Evolutionary conservation across 2,113 vertebrate genomes (phyloP), one percentile per base, ranked within the genome.

Genomic region (Sarotherodon lohbergeri): DNA sequence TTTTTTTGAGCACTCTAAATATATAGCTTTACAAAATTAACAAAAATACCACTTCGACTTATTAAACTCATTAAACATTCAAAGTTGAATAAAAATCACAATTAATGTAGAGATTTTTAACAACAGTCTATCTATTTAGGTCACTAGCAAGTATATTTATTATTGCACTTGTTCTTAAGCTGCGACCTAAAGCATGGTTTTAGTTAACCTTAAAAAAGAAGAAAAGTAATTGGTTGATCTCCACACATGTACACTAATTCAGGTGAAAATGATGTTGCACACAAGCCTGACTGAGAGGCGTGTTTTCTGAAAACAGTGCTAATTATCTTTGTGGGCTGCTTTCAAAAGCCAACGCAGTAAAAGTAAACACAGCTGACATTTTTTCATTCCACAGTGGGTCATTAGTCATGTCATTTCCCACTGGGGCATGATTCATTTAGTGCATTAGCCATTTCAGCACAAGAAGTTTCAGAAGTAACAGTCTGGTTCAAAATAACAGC

Each of bases 321-420:
- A 32, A 61, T 80, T 46, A 22, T 24, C 10, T 59, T 56, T 19
- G 7, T 39, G 13, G 22, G 76, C 41, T 29, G 12, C 55, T 56
- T 57, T 50, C 5, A 50, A 41, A 66, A 68, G 50, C 29, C 56
- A 36, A 57, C 14, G 7, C 52, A 54, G 29, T 80, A 24, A 55
- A 80, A 66, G 13, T 57, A 14, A 59, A 84, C 24, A 14, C 34
- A 71, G 16, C 34, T 82, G 32, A 50, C 73, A 43, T 79, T 85
- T 89, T 76, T 81, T 57, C 3, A 88, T 90, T 61, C 81, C 66
- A 79, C 57, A 89, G 22, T 27, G 55, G 59, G 22, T 83, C 48
- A 84, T 86, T 52, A 81, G 29, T 54, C 48, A 24, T 46, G 48
- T 78, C 17, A 2, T 52, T 27, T 36, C 59, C 88, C 81, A 59